Base-by-base conservation (phyloP, 1,140 invertebrate genomes). In the Brachionus rotundiformis region DNA sequence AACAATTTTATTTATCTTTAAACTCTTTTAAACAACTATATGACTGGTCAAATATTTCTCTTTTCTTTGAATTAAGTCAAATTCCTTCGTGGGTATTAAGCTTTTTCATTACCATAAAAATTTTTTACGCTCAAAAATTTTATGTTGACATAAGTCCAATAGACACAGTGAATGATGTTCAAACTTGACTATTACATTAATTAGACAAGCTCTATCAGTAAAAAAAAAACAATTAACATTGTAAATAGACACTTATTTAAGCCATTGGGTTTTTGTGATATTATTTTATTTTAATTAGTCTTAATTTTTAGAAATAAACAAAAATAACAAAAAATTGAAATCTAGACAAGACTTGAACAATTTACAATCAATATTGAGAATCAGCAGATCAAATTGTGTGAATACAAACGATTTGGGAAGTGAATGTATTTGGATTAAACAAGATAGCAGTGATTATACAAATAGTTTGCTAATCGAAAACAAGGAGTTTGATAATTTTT, bases 301-400 rank as follows among this genome's bases (percentile, higher is more conserved):
- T 68, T 39, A 68, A 68, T 36, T 41, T 68, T 68, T 36, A 68
- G 63, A 68, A 36, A 68, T 68, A 68, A 68, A 33, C 33, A 39
- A 68, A 16, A 31, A 0, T 31, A 68, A 68, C 4, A 33, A 68
- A 33, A 33, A 36, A 36, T 36, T 8, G 2, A 68, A 41, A 33
- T 33, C 33, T 33, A 23, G 19, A 39, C 63, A 68, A 33, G 63
- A 68, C 11, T 68, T 33, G 29, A 68, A 68, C 16, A 68, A 68
- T 68, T 39, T 68, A 36, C 63, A 68, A 33, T 68, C 63, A 16
- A 68, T 68, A 36, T 68, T 68, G 29, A 68, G 63, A 68, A 68
- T 68, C 3, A 19, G 33, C 4, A 68, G 33, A n/a, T 33, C 27
- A 16, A 68, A 33, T n/a, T 29, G 29, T 63, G 25, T 63, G 23